These are phyloP conservation scores for Charadrius vociferus DNA, from an alignment of 2,113 vertebrate genomes.

Conservation along the genomic window DNA sequence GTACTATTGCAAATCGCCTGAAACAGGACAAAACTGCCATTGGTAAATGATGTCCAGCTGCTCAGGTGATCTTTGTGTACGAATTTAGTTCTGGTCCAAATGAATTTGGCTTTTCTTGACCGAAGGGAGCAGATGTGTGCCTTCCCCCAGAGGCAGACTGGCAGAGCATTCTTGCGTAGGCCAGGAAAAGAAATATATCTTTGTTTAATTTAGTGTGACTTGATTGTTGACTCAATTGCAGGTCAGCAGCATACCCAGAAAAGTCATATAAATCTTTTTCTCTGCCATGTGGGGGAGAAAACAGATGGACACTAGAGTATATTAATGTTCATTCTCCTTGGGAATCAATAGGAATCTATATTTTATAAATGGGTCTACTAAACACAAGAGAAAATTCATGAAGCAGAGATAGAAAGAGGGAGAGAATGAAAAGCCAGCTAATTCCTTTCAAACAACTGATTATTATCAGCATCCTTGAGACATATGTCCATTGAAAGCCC, in stretches of 20 bases:
- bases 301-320: conserved; percentile 32
- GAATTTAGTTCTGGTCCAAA: not conserved
- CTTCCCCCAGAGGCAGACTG: not conserved
- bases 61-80: not conserved
- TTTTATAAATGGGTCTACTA: conserved; percentile 62
- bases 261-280: conserved; percentile 6
- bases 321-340: conserved; percentile 39
- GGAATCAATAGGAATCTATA: conserved; percentile 67
- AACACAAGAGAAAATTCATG: conserved; percentile 49
- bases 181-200: not conserved
- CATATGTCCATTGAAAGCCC: not conserved
- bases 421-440: conserved; percentile 20
- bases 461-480: conserved; percentile 9
- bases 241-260: conserved; percentile 25
- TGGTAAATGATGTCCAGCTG: not conserved
- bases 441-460: conserved; percentile 18
- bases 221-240: conserved; percentile 8
- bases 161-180: not conserved
- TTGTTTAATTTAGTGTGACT: conserved; percentile 50
- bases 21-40: not conserved
- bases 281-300: not conserved
- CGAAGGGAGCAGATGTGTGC: not conserved
- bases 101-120: not conserved
- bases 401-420: not conserved
- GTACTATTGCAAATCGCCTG: not conserved